Base-by-base conservation (phyloP, 2,888 invertebrate species). In the Drosophila fulvimacula region DNA sequence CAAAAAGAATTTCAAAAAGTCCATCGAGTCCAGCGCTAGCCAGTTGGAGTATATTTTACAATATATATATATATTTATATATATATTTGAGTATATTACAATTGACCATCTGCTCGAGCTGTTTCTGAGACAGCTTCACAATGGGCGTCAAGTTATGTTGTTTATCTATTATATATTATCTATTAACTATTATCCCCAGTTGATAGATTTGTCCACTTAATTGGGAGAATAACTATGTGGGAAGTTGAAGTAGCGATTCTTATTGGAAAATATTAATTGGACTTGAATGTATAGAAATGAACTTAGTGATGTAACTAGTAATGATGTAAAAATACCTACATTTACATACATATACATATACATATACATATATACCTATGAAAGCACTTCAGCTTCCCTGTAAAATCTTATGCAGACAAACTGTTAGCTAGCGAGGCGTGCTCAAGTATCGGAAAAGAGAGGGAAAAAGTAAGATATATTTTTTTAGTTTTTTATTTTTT, bases 91-190 rank as follows among this genome's bases (percentile, higher is more conserved):
- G 2, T 9, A n/a, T 30, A 30, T 48, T 30, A 11, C 30, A 30
- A 7, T 30, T 17, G 46, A 48, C 13, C 48, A 48, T 48, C 48
- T 30, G 30, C 13, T 30, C 48, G 4, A 17, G 5, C 17, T 30
- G 30, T 13, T 48, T 17, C 30, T 48, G 48, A 30, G 46, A 17
- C 46, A 46, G 46, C 46, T 27, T 7, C 46, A 27, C 46, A 46
- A 30, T 48, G 48, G 48, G 0, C 27, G 5, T 13, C 17, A 17
- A 30, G 10, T n/a, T 46, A 27, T 46, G 39, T 10, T 39, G 42
- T 46, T 27, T 21, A 21, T 42, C 42, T 9, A n/a, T 46, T 30
- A 30, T 30, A 9, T 30, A 30, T 10, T 30, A 30, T 30, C 5
- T 17, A 27, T 10, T 30, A 30, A 10, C 5, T 17, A 27, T 10